Evolutionary conservation across 2,797 vertebrate species (phyloP), one percentile per base, ranked within the genome.

Genomic region (Diplodus sargus): DNA sequence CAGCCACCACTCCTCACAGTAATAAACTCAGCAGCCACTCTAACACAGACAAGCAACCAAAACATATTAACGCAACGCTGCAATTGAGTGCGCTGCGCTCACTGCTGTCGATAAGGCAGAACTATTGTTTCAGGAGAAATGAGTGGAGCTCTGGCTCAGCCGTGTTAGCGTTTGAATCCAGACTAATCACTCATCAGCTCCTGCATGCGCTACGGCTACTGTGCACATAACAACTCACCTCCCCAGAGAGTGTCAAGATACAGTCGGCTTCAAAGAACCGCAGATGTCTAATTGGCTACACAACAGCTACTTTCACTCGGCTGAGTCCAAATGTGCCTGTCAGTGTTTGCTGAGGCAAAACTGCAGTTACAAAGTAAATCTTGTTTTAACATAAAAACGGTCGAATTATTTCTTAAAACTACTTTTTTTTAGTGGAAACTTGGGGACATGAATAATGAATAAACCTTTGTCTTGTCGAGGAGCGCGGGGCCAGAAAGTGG

Each of bases 111-210:
- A 89, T 89, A 77, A 83, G 78, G 76, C 13, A 57, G 54, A 75
- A 70, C 80, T 84, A 79, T 89, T 84, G 48, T 87, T 75, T 87
- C 13, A 76, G 39, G 28, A 87, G 74, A 81, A 88, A 88, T 15
- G 57, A 84, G 83, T 8, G 8, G 63, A n/a, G 59, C 28, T 81
- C 82, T 47, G 59, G 72, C 81, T 77, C 51, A 59, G 49, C 48
- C 39, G 7, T 78, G 76, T 91, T 89, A 86, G 88, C 80, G 72
- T 89, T 90, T 74, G 48, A 87, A 69, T 82, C 83, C 77, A 76
- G 83, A 81, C 86, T 84, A 82, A 92, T 91, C 79, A 80, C 69
- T 92, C 88, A 74, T 85, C 89, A 74, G 77, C 78, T 77, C 61
- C 58, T 74, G 59, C 54, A 51, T 80, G 80, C 47, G 70, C 76